phyloP scores from a whole-genome alignment of 2,888 invertebrate genomes.

The Ormyrus rosae region DNA sequence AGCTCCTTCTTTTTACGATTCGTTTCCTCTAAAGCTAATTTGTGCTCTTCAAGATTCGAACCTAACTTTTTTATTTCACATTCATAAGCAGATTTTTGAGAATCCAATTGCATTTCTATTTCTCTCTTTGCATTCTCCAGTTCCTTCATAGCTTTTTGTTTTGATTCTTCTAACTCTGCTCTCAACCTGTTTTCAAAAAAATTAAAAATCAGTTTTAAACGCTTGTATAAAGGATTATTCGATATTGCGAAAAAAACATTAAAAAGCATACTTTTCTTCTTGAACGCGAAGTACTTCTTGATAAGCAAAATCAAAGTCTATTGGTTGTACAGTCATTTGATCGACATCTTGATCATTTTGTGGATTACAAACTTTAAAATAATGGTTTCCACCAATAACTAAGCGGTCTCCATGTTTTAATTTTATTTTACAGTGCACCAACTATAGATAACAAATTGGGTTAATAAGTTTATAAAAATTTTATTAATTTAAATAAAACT shows the following conservation, averaged over 20 bases:
- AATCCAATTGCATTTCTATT: slow-evolving; percentile 69
- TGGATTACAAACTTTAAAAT: slow-evolving; percentile 78
- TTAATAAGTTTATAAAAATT: slow-evolving; percentile 18
- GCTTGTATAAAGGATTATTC: background rate
- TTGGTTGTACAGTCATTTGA: slow-evolving; percentile 67
- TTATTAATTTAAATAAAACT: background rate
- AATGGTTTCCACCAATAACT: slow-evolving; percentile 79
- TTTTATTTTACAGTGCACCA: slow-evolving; percentile 72
- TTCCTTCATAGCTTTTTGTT: slow-evolving; percentile 72
- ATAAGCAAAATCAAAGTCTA: slow-evolving; percentile 78
- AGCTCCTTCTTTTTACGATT: slow-evolving; percentile 69
- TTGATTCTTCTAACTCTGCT: slow-evolving; percentile 73
- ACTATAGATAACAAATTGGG: slow-evolving; percentile 61
- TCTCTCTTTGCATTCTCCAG: slow-evolving; percentile 71
- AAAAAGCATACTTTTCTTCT: slow-evolving; percentile 75
- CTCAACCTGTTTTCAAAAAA: slow-evolving; percentile 64
- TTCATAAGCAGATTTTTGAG: slow-evolving; percentile 71
- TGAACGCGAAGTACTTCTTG: slow-evolving; percentile 78
- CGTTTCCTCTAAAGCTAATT: slow-evolving; percentile 69
- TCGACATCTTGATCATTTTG: slow-evolving; percentile 67
- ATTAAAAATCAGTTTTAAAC: background rate
- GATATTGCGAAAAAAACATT: slow-evolving; percentile 59
- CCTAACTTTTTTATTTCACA: slow-evolving; percentile 70
- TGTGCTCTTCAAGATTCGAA: slow-evolving; percentile 71
- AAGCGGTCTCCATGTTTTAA: slow-evolving; percentile 79